These are phyloP conservation scores for Drosophila ogumai DNA, from an alignment of 1,140 invertebrate species.

Conservation along the genomic window DNA sequence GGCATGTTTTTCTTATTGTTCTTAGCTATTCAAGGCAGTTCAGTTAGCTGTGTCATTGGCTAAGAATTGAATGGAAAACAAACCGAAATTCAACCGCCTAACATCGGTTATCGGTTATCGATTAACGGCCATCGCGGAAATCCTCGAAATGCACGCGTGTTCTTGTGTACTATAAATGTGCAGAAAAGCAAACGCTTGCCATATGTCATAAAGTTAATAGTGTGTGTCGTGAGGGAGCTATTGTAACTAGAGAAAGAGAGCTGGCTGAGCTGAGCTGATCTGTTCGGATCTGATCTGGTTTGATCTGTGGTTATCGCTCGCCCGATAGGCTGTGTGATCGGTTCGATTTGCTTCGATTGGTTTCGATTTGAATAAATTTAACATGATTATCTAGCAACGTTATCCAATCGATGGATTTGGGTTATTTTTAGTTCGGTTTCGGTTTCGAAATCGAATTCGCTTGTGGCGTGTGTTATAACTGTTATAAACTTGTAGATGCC, in stretches of 20 bases:
- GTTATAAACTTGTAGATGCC: slow-evolving; percentile 35
- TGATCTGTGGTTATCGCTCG: slow-evolving; percentile 35
- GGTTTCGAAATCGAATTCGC: slow-evolving; percentile 23
- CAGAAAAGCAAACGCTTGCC: slow-evolving; percentile 44
- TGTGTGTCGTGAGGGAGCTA: slow-evolving; percentile 27
- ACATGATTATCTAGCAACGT: slow-evolving; percentile 4
- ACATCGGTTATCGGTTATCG: slow-evolving; percentile 11
- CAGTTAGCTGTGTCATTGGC: slow-evolving; percentile 11
- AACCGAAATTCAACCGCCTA: slow-evolving; percentile 5
- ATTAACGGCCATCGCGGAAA: neutral
- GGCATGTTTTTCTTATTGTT: slow-evolving; percentile 12
- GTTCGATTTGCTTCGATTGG: slow-evolving; percentile 21
- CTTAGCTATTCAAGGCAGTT: slow-evolving; percentile 28
- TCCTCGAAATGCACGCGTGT: slow-evolving; percentile 15
- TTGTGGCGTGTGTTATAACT: slow-evolving; percentile 41
- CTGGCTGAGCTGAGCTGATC: slow-evolving; percentile 16
- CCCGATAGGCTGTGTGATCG: slow-evolving; percentile 19
- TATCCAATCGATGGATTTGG: slow-evolving; percentile 23
- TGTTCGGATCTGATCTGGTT: slow-evolving; percentile 2
- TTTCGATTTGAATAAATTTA: slow-evolving; percentile 5
- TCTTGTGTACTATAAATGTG: slow-evolving; percentile 19
- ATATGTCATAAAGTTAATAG: slow-evolving; percentile 33
- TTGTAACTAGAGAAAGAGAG: slow-evolving; percentile 21
- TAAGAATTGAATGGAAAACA: slow-evolving; percentile 10
- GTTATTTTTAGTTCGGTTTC: neutral